phyloP scores from a whole-genome alignment of 2,888 invertebrate species.

The Octodonta nipae region DNA sequence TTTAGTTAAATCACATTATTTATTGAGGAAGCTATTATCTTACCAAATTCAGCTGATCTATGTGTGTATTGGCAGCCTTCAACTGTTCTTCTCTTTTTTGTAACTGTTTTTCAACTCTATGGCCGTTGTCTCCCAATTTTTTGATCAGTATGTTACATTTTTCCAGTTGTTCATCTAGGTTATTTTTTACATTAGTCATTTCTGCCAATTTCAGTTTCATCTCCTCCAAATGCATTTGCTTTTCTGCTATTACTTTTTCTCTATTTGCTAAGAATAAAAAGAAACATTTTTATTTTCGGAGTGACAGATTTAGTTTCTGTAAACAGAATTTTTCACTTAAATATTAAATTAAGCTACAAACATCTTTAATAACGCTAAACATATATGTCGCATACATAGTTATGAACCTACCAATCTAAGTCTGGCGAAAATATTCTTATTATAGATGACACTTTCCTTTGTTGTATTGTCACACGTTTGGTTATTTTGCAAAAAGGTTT shows the following conservation, averaged over 20 bases:
- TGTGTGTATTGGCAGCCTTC: constrained; percentile 20
- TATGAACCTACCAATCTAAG: no score
- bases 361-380: no score
- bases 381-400: no score
- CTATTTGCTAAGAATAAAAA: constrained; percentile 15
- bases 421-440: no score
- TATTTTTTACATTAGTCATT: constrained; percentile 13
- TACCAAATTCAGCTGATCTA: constrained; percentile 25
- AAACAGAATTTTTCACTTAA: no score
- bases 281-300: no score
- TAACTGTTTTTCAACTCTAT: constrained; percentile 25
- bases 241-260: constrained; percentile 21
- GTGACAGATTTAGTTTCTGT: no score
- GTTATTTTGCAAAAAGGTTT: no score
- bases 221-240: constrained; percentile 17
- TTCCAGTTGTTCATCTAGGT: constrained; percentile 21
- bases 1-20: background rate
- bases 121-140: constrained; percentile 28
- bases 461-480: no score
- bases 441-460: no score
- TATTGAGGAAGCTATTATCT: constrained; percentile 8
- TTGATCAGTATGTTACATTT: constrained; percentile 21
- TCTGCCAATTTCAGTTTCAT: constrained; percentile 12
- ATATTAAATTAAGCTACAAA: no score
- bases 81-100: constrained; percentile 26